Evolutionary conservation across 2,113 vertebrate genomes (phyloP), one percentile per base, ranked within the genome.

Genomic region (Apaloderma vittatum): DNA sequence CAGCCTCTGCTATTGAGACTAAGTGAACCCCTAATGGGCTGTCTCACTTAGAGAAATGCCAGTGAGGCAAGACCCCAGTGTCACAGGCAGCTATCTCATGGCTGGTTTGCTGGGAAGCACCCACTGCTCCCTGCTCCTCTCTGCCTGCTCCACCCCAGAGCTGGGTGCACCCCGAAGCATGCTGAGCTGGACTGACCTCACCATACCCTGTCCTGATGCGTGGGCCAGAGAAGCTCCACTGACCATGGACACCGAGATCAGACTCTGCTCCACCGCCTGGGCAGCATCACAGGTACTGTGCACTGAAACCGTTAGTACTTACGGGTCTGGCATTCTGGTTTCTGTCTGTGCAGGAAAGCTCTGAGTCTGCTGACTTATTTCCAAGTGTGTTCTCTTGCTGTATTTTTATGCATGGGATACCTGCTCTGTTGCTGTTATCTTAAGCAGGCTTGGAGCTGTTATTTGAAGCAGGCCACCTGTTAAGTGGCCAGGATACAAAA

Each of bases 251-350:
- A 12, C 11, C 1, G 9, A 46, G 27, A 18, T 57, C 45, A 79
- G 46, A 49, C 51, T 36, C 49, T 91, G 36, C 49, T 85, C 54
- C 0, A 0, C 13, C 36, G 17, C 62, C 46, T 70, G 54, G n/a
- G 20, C 23, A 45, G 36, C 58, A 77, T 58, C 32, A 29, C n/a
- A 59, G 36, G 43, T 68, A 14, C 43, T 12, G 13, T 37, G 61
- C 14, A 4, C 27, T 3, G 0, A 80, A 83, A 52, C 21, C 19
- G 3, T 43, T 0, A 0, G 29, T 65, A 52, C 29, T 75, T n/a
- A 37, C 0, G 1, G 14, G 5, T 83, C 63, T 84, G 40, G 11
- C 24, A 17, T 62, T 12, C 26, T 2, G 0, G 0, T 37, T 55
- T 22, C 7, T 3, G 2, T 27, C 20, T 2, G 1, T 27, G 15